Evolutionary conservation across 2,888 invertebrate species (phyloP).

Genomic region (Eulithis testata): DNA sequence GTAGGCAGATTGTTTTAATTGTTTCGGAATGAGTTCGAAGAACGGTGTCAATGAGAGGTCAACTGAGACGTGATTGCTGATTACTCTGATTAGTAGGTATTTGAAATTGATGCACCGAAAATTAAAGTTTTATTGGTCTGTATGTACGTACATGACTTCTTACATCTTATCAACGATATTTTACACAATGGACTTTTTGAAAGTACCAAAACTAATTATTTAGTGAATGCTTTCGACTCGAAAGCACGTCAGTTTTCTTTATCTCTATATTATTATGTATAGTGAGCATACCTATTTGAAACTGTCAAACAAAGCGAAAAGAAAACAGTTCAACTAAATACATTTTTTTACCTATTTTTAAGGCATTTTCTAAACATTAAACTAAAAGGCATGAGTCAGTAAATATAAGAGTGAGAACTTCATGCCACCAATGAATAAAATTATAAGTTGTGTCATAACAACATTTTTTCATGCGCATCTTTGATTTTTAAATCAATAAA

Average conservation of each 20-base stretch:
- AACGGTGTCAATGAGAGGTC: slow-evolving; percentile 69
- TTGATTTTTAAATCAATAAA: slow-evolving; percentile 17
- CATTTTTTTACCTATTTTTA: too few species aligned
- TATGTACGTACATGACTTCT: too few species aligned
- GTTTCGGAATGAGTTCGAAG: slow-evolving; percentile 59
- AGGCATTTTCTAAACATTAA: neutral
- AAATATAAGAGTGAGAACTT: slow-evolving; percentile 16
- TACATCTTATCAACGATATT: too few species aligned
- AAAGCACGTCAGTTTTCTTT: too few species aligned
- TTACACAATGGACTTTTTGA: too few species aligned
- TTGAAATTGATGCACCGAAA: slow-evolving; percentile 25
- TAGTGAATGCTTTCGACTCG: too few species aligned
- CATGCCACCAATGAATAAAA: slow-evolving; percentile 23
- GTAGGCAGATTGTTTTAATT: slow-evolving; percentile 72
- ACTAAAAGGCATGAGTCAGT: slow-evolving; percentile 4
- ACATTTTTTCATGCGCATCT: slow-evolving; percentile 8
- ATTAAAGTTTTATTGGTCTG: neutral
- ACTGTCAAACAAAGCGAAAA: too few species aligned
- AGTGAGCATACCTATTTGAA: too few species aligned
- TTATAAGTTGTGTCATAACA: slow-evolving; percentile 25
- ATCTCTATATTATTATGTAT: too few species aligned
- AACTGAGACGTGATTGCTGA: slow-evolving; percentile 61
- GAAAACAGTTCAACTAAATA: too few species aligned
- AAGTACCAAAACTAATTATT: too few species aligned
- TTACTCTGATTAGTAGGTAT: slow-evolving; percentile 42